Evolutionary conservation across 1,140 invertebrate genomes (phyloP).

Genomic region (Diorhabda carinulata): DNA sequence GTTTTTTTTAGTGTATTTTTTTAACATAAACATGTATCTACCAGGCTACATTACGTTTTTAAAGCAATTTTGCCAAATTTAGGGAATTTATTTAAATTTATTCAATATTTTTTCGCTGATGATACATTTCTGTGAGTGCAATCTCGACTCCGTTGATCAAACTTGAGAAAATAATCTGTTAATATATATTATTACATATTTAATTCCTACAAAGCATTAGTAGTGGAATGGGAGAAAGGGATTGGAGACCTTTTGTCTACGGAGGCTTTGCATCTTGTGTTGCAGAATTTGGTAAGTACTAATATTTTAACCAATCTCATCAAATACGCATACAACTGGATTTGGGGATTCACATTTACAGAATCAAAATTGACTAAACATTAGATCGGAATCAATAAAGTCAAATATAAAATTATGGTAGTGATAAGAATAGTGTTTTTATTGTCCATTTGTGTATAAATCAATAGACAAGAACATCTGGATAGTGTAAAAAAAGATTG

Average conservation of each 20-base stretch:
- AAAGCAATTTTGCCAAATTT: too few species aligned
- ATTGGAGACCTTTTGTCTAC: slow-evolving; percentile 89
- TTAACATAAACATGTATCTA: too few species aligned
- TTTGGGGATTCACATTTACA: too few species aligned
- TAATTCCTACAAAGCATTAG: slow-evolving; percentile 24
- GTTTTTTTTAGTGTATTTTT: too few species aligned
- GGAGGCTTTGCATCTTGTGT: slow-evolving; percentile 88
- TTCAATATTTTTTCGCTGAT: slow-evolving; percentile 5
- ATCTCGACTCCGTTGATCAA: slow-evolving; percentile 17
- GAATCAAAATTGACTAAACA: neutral
- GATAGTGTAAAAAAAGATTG: too few species aligned
- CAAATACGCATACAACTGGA: too few species aligned
- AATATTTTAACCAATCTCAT: neutral
- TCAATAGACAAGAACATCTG: neutral
- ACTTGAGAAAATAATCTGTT: slow-evolving; percentile 8
- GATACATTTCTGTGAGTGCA: slow-evolving; percentile 10
- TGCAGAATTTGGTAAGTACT: slow-evolving; percentile 82
- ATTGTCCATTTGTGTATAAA: neutral
- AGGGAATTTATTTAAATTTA: too few species aligned
- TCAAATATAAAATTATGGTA: neutral
- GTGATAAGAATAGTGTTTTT: slow-evolving; percentile 3
- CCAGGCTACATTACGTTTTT: too few species aligned
- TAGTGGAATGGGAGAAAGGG: slow-evolving; percentile 57
- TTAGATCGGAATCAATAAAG: neutral
- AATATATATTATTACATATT: neutral